Evolutionary conservation across 2,797 vertebrate genomes (phyloP).

Genomic region (Pangasius djambal): DNA sequence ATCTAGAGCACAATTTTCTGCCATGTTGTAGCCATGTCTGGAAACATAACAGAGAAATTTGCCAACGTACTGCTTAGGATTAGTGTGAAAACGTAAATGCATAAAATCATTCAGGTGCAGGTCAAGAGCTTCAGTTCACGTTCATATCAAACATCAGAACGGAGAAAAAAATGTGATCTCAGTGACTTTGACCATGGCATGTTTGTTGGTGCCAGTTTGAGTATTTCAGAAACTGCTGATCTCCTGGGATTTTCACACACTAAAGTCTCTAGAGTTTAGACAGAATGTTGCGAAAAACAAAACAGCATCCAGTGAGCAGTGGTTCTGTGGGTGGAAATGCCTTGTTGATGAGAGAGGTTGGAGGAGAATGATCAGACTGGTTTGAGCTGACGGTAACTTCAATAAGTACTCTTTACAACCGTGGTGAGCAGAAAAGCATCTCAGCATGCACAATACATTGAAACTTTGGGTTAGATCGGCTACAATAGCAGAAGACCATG

Average conservation of each 20-base stretch:
- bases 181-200: neutral
- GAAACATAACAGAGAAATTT: neutral
- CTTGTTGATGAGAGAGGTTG: too few relatives aligned
- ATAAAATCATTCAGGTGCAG: neutral
- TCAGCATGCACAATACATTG: too few relatives aligned
- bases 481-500: neutral
- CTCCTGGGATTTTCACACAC: neutral
- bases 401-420: neutral
- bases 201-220: neutral
- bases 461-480: neutral
- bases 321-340: too few relatives aligned
- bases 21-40: neutral
- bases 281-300: neutral
- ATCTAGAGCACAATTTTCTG: neutral
- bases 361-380: neutral
- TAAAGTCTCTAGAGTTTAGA: neutral
- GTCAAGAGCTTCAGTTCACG: neutral
- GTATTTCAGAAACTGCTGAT: neutral
- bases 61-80: neutral
- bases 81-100: neutral
- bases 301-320: neutral
- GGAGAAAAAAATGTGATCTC: neutral
- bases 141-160: neutral
- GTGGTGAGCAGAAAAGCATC: neutral
- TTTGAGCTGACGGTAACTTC: neutral